Percentiles rank a stretch among this genome's conserved stretches.
phyloP scores from a whole-genome alignment of 2,888 invertebrate species.

The Pelosia muscerda region DNA sequence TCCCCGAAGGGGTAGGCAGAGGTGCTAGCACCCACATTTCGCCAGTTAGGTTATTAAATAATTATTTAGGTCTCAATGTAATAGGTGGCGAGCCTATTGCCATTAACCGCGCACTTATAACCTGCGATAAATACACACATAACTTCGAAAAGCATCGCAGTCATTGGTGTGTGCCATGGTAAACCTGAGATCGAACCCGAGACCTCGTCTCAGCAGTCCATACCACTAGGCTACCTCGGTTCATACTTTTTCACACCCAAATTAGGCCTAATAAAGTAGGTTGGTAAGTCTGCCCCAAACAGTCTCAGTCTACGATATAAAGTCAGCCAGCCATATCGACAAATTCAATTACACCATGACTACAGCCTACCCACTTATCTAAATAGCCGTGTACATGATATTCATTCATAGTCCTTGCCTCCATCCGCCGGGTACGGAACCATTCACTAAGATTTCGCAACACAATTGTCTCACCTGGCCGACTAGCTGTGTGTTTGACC shows the following conservation, averaged over 20 bases:
- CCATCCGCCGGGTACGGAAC: slow-evolving; percentile 49
- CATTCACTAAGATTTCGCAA: slow-evolving; percentile 58
- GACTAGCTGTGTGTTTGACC: slow-evolving; percentile 49
- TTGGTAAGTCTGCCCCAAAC: background rate
- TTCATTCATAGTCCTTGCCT: slow-evolving; percentile 43
- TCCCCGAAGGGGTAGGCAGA: no score
- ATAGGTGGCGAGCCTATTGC: no score
- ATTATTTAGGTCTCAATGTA: no score
- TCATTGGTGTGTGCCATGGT: no score
- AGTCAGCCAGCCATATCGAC: background rate
- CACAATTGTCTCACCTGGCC: slow-evolving; percentile 52
- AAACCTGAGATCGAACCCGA: no score
- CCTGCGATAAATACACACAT: no score
- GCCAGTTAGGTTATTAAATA: no score
- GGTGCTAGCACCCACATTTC: no score
- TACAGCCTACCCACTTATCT: slow-evolving; percentile 22
- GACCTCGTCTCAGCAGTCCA: no score
- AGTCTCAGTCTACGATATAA: background rate
- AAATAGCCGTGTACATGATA: slow-evolving; percentile 22
- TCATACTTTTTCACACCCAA: background rate
- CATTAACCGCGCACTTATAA: no score
- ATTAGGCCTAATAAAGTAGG: background rate
- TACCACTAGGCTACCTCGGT: no score
- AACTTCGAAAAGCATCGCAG: no score
- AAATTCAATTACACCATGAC: slow-evolving; percentile 17